Percentiles rank a stretch among this genome's conserved stretches.
Evolutionary conservation across 53 echinoderm and acorn worm species (phyloP).

Genomic region (Holothuria scabra): DNA sequence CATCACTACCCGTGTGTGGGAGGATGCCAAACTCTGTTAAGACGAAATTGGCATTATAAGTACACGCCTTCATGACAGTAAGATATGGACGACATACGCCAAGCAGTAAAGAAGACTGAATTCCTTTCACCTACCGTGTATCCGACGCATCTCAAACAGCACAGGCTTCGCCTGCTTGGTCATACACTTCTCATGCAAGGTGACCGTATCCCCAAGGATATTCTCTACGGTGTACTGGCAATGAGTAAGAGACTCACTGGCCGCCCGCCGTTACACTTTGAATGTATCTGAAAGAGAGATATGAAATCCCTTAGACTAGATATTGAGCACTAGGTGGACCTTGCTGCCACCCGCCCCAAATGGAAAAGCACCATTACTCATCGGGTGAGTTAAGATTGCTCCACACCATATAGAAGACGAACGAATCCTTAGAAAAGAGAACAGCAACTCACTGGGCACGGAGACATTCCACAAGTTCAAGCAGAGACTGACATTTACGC

Average conservation of each 20-base stretch:
- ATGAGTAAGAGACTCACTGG: slow-evolving; percentile 24
- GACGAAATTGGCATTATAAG: slow-evolving; percentile 47
- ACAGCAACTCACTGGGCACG: too few relatives aligned
- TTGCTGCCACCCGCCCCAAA: slow-evolving; percentile 24
- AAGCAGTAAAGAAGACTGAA: slow-evolving; percentile 37
- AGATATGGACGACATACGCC: slow-evolving; percentile 44
- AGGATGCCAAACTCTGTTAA: neutral
- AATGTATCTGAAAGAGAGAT: slow-evolving; percentile 51
- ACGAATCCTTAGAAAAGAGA: too few relatives aligned
- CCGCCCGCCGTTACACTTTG: slow-evolving; percentile 60
- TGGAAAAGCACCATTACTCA: slow-evolving; percentile 23
- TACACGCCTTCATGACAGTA: slow-evolving; percentile 46
- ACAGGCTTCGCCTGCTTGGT: slow-evolving; percentile 49
- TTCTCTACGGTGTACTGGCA: slow-evolving; percentile 67
- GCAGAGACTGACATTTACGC: too few relatives aligned
- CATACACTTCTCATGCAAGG: slow-evolving; percentile 59
- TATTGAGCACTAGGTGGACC: slow-evolving; percentile 44
- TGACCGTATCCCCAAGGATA: slow-evolving; percentile 62
- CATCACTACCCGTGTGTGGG: too few relatives aligned
- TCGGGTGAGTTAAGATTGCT: slow-evolving; percentile 14
- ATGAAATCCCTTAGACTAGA: slow-evolving; percentile 58
- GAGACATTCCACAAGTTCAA: too few relatives aligned
- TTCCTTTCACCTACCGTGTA: slow-evolving; percentile 36
- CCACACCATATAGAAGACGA: too few relatives aligned
- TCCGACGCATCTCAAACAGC: slow-evolving; percentile 34